Base-by-base conservation (phyloP, 2,888 invertebrate genomes). In the Muscina levida region DNA sequence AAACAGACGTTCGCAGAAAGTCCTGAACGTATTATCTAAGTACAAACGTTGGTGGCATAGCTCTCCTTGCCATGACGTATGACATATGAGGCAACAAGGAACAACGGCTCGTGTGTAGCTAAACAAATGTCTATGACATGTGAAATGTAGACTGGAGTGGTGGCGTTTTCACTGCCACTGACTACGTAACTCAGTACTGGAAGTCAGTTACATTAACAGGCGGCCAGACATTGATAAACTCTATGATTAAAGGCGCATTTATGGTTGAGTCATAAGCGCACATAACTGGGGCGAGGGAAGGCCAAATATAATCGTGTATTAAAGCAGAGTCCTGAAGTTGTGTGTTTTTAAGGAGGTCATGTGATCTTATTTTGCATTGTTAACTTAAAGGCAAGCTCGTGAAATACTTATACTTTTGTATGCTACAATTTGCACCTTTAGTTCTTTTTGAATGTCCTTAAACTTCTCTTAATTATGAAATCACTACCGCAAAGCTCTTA, bases 161-260 rank as follows among this genome's bases (percentile, higher is more conserved):
- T 74, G 24, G 15, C 10, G 22, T 66, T 70, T 68, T 57, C 15
- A 15, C 17, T 22, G 11, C 56, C 15, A n/a, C 37, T 56, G 56
- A n/a, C 53, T 31, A 31, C 15, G 11, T 53, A 24, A 1, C 6
- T 8, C 72, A 74, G 73, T 62, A n/a, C n/a, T n/a, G n/a, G n/a
- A n/a, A n/a, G n/a, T n/a, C n/a, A n/a, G n/a, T n/a, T n/a, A n/a
- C n/a, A n/a, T n/a, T n/a, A n/a, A n/a, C n/a, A n/a, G n/a, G n/a
- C n/a, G n/a, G n/a, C n/a, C n/a, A 72, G 80, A 74, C 80, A 77
- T 72, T 81, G 80, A 77, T 74, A 71, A 67, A 77, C 77, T 71
- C 77, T 77, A 74, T 74, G 80, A 80, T 77, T 77, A 71, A 79
- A 79, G 68, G 70, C 65, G 72, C 72, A 80, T 71, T 70, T 67